phyloP scores from a whole-genome alignment of 2,888 invertebrate species.

The Byasa hedistus region DNA sequence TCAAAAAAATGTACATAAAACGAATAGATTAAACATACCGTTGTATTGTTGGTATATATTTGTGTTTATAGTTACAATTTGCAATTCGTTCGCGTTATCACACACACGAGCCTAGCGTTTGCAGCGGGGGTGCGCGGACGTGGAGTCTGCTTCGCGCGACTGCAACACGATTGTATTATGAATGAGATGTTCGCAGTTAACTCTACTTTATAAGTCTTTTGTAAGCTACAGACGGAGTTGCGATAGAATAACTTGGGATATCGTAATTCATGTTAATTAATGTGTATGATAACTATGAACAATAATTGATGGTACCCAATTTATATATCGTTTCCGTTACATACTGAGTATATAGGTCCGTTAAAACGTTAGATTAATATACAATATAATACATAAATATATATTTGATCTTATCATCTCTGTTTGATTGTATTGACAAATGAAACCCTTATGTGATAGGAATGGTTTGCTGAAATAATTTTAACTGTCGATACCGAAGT shows the following conservation, averaged over 20 bases:
- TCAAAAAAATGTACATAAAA: too few relatives aligned
- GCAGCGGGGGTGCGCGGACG: background rate
- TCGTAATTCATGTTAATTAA: too few relatives aligned
- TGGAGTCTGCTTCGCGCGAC: too few relatives aligned
- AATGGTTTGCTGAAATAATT: too few relatives aligned
- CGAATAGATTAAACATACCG: too few relatives aligned
- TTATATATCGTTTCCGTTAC: slow-evolving; percentile 5
- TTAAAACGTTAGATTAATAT: slow-evolving; percentile 15
- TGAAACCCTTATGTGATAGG: background rate
- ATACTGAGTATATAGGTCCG: slow-evolving; percentile 5
- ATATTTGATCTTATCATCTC: slow-evolving; percentile 1
- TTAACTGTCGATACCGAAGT: too few relatives aligned
- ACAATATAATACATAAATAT: slow-evolving; percentile 11
- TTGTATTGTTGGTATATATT: too few relatives aligned
- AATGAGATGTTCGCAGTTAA: background rate
- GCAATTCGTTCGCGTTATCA: too few relatives aligned
- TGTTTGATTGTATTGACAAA: background rate
- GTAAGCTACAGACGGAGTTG: background rate
- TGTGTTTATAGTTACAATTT: too few relatives aligned
- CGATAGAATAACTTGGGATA: slow-evolving; percentile 9
- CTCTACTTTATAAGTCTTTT: background rate
- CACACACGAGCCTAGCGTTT: background rate
- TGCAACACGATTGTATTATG: too few relatives aligned
- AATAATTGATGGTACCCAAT: slow-evolving; percentile 5
- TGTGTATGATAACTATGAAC: slow-evolving; percentile 12